Evolutionary conservation across 2,113 vertebrate genomes (phyloP).

Genomic region (Pituophis catenifer): DNA sequence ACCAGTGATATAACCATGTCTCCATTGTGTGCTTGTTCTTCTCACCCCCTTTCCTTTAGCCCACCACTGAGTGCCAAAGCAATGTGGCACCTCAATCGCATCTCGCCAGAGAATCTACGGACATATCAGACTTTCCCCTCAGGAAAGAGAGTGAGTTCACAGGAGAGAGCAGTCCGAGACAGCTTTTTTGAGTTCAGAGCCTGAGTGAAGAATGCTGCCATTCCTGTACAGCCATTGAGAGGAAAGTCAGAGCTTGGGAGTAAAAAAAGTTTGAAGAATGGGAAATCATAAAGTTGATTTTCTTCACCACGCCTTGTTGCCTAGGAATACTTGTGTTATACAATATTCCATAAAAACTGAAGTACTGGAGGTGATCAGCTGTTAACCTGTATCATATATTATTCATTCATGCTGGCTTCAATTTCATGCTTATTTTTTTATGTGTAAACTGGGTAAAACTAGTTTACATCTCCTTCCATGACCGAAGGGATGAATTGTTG

Average conservation of each 20-base stretch:
- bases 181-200: constrained; percentile 52
- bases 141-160: constrained; percentile 50
- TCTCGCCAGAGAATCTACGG: constrained; percentile 25
- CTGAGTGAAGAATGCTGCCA: fast-evolving
- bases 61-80: constrained; percentile 32
- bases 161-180: constrained; percentile 46
- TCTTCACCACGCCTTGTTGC: neutral
- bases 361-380: neutral
- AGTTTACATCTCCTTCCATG: neutral
- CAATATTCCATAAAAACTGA: neutral
- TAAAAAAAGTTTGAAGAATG: neutral
- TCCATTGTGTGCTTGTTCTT: neutral
- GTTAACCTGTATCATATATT: neutral
- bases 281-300: neutral
- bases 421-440: neutral
- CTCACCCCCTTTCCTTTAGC: constrained; percentile 28
- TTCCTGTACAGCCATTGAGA: fast-evolving
- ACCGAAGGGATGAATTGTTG: neutral
- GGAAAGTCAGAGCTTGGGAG: fast-evolving
- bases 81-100: constrained; percentile 48
- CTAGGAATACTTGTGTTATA: neutral
- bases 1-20: neutral
- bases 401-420: neutral
- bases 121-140: constrained; percentile 59
- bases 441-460: neutral